Conservation (phyloP, 2,797 vertebrate species). For the Ctenopoma kingsleyae region DNA sequence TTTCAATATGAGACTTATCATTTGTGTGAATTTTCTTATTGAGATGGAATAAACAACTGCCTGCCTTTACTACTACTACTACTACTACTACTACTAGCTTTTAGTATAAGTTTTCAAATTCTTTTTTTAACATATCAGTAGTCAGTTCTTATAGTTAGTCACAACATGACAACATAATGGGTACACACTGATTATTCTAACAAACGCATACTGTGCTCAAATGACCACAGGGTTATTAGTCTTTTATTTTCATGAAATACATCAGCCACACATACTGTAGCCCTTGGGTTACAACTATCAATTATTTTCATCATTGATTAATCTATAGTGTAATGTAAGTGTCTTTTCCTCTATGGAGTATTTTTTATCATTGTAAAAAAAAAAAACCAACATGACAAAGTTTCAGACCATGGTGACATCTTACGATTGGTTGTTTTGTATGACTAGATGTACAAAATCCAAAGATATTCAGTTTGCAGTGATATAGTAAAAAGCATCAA, state of each 20-base stretch:
- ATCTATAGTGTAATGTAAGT: background rate
- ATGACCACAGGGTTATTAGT: no score
- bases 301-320: conserved; percentile 2
- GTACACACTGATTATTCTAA: no score
- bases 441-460: background rate
- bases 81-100: background rate
- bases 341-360: background rate
- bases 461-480: background rate
- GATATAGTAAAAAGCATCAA: background rate
- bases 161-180: no score
- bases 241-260: background rate
- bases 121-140: no score
- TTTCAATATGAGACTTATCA: no score
- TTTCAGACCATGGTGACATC: background rate
- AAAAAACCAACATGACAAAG: background rate
- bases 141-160: no score
- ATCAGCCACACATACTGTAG: background rate
- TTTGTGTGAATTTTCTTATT: no score
- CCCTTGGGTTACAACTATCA: background rate
- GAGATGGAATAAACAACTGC: no score
- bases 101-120: background rate
- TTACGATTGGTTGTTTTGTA: background rate
- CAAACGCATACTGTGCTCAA: no score
- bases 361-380: background rate
- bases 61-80: no score